Percentiles rank a stretch among this genome's conserved stretches.
These are phyloP conservation scores for Danaus melanippus DNA, from an alignment of 1,140 invertebrate genomes.

Conservation along the genomic window DNA sequence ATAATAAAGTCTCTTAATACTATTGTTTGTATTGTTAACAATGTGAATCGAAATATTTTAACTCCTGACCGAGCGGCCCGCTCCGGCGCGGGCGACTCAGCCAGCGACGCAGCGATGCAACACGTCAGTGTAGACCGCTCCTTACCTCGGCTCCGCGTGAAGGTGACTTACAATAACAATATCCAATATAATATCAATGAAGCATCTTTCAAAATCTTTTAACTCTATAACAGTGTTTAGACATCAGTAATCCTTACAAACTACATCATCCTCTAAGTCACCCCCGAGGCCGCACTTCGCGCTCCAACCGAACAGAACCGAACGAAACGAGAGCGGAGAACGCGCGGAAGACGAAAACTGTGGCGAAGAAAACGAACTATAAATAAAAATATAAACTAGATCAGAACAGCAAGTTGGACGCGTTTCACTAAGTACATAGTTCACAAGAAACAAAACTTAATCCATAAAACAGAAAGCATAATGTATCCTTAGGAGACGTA, in stretches of 20 bases:
- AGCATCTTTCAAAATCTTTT: no score
- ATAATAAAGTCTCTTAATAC: no score
- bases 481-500: no score
- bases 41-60: slow-evolving; percentile 28
- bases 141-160: slow-evolving; percentile 1
- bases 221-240: no score
- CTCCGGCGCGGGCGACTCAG: no score
- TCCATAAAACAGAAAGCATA: no score
- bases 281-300: slow-evolving; percentile 17
- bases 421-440: slow-evolving; percentile 24
- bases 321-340: slow-evolving; percentile 16
- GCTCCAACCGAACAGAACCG: slow-evolving; percentile 27
- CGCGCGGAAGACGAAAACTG: slow-evolving; percentile 6
- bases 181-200: no score
- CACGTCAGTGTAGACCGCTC: no score
- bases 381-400: slow-evolving; percentile 12
- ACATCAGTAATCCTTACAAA: no score
- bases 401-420: slow-evolving; percentile 18
- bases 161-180: slow-evolving; percentile 4
- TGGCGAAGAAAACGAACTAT: slow-evolving; percentile 8
- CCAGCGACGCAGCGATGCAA: no score
- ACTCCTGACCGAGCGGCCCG: background rate
- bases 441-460: no score
- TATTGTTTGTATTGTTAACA: slow-evolving; percentile 3
- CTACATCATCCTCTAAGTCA: slow-evolving; percentile 10